Conservation (phyloP, 2,797 vertebrate species). For the Leptodactylus fallax region DNA sequence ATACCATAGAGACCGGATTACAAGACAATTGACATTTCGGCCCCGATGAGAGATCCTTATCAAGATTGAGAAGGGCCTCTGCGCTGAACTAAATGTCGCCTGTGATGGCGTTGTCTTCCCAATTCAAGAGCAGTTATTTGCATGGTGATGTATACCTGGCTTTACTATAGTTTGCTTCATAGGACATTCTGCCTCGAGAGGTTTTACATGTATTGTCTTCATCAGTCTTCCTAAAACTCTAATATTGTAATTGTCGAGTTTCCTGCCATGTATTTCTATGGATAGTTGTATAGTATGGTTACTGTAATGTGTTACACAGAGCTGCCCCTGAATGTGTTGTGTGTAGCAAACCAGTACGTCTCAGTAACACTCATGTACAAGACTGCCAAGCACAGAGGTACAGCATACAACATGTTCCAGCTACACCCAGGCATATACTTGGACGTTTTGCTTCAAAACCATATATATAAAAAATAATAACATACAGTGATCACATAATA, state of each 20-base stretch:
- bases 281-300: background rate
- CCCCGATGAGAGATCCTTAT: slow-evolving; percentile 1
- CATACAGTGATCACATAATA: no score
- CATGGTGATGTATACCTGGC: background rate
- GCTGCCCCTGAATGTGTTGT: background rate
- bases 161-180: background rate
- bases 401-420: no score
- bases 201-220: background rate
- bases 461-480: background rate
- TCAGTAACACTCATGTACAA: no score
- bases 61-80: background rate
- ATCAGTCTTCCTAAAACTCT: background rate
- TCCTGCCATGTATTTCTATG: background rate
- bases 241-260: background rate
- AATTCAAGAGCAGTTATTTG: background rate
- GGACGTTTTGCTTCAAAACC: no score
- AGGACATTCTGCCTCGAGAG: no score
- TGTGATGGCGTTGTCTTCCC: background rate
- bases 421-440: no score
- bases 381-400: no score
- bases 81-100: background rate
- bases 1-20: background rate
- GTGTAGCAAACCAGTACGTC: no score
- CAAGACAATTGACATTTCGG: background rate
- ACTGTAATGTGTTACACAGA: background rate